Conservation (phyloP, 2,113 vertebrate species). For the Gracilinanus agilis region DNA sequence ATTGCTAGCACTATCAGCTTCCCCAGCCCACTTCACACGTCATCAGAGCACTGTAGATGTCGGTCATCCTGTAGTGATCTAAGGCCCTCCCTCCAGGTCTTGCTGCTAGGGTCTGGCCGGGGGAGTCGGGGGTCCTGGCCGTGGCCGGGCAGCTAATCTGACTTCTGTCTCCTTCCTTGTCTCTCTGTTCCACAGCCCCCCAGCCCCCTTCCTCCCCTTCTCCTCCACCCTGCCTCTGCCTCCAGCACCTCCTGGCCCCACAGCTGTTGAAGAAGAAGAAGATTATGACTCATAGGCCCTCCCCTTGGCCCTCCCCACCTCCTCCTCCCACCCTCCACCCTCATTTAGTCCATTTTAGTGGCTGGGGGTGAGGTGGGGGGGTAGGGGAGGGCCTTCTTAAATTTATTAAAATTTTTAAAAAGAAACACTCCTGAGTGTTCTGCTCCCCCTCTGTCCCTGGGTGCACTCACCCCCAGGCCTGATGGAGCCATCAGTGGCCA, state of each 20-base stretch:
- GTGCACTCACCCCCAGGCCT: background rate
- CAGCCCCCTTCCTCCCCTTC: constrained; percentile 80
- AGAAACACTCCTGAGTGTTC: constrained; percentile 27
- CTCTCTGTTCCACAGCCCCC: constrained; percentile 76
- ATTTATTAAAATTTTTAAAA: constrained; percentile 79
- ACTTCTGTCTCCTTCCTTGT: background rate
- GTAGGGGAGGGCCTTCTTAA: constrained; percentile 74
- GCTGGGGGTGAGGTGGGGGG: constrained; percentile 64
- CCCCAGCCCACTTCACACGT: background rate
- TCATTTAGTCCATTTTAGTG: constrained; percentile 75
- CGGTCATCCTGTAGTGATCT: no score
- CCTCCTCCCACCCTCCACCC: constrained; percentile 62
- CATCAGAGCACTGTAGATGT: background rate
- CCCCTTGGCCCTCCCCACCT: background rate
- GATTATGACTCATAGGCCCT: constrained; percentile 93
- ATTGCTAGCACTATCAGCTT: background rate
- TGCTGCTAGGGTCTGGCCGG: no score
- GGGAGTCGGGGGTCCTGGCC: no score
- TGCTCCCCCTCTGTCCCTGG: background rate
- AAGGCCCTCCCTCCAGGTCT: no score
- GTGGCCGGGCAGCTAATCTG: background rate
- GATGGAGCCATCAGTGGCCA: no score
- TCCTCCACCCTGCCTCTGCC: constrained; percentile 73
- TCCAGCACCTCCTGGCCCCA: constrained; percentile 74
- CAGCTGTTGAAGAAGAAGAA: constrained; percentile 87